These are phyloP conservation scores for Anarhynchus alexandrinus DNA, from an alignment of 2,113 vertebrate genomes.

Conservation along the genomic window DNA sequence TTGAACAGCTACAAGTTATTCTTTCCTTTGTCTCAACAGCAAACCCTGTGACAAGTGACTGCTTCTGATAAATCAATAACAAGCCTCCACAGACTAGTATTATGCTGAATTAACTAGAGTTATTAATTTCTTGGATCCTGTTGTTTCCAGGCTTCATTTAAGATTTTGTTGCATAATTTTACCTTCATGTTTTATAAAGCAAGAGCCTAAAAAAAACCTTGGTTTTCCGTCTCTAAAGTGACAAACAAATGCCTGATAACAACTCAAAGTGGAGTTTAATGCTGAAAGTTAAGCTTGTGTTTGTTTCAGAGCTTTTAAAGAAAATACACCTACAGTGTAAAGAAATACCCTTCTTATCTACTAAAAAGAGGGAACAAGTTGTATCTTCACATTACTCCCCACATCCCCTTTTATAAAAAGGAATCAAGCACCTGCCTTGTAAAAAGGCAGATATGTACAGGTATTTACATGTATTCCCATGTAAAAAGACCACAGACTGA, in stretches of 20 bases:
- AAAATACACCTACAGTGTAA: not conserved
- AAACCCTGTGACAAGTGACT: not conserved
- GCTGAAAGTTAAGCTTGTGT: not conserved
- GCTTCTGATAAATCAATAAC: not conserved
- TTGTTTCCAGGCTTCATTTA: not conserved
- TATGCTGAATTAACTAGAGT: not conserved
- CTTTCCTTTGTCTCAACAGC: not conserved
- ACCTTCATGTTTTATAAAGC: not conserved
- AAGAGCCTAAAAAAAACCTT: not conserved
- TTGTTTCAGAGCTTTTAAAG: not conserved
- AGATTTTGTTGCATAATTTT: not conserved
- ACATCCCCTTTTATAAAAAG: not conserved
- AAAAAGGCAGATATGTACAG: too few species aligned
- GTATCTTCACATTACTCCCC: not conserved
- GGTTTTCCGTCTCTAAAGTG: not conserved
- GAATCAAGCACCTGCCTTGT: not conserved
- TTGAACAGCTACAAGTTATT: not conserved
- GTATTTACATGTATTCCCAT: not conserved
- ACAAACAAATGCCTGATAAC: not conserved
- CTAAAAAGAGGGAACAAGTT: not conserved
- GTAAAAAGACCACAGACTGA: not conserved
- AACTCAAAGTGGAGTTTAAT: not conserved
- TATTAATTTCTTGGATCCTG: not conserved
- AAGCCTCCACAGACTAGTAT: not conserved
- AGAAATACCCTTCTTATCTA: not conserved